A percentile compares a stretch with the other conserved stretches of the same genome.
Conservation (phyloP, 2,888 invertebrate species). For the Drosophila paramelanica region DNA sequence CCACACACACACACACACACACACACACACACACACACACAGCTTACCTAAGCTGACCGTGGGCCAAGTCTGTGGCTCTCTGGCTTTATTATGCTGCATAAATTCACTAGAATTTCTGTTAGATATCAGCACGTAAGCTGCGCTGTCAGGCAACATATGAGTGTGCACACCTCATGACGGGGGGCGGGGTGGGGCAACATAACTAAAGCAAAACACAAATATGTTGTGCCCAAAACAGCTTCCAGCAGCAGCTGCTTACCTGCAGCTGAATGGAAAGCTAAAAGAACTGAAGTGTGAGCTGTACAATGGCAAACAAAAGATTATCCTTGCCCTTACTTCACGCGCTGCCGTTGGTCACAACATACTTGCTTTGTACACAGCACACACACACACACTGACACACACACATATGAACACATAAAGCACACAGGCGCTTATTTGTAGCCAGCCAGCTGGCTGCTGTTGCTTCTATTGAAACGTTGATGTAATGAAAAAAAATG, state of each 20-base stretch:
- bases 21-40: no score
- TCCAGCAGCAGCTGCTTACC: conserved; percentile 51
- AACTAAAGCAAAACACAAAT: conserved; percentile 53
- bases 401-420: conserved; percentile 9
- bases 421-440: conserved; percentile 15
- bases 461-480: conserved; percentile 74
- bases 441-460: conserved; percentile 39
- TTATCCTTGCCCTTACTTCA: conserved; percentile 76
- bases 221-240: conserved; percentile 47
- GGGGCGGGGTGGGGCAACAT: conserved; percentile 18
- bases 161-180: conserved; percentile 15
- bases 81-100: conserved; percentile 62
- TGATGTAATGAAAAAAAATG: conserved; percentile 79
- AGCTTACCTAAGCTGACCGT: conserved; percentile 1
- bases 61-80: conserved; percentile 6
- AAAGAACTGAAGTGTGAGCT: conserved; percentile 48
- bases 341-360: conserved; percentile 55
- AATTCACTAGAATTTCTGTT: conserved; percentile 68
- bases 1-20: neutral
- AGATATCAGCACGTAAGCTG: conserved; percentile 62
- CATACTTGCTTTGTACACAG: conserved; percentile 47
- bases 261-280: conserved; percentile 34
- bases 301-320: conserved; percentile 74
- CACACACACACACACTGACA: conserved; percentile 8
- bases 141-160: conserved; percentile 50